These are phyloP conservation scores for Trichogramma evanescens DNA, from an alignment of 2,888 invertebrate species.

Conservation along the genomic window DNA sequence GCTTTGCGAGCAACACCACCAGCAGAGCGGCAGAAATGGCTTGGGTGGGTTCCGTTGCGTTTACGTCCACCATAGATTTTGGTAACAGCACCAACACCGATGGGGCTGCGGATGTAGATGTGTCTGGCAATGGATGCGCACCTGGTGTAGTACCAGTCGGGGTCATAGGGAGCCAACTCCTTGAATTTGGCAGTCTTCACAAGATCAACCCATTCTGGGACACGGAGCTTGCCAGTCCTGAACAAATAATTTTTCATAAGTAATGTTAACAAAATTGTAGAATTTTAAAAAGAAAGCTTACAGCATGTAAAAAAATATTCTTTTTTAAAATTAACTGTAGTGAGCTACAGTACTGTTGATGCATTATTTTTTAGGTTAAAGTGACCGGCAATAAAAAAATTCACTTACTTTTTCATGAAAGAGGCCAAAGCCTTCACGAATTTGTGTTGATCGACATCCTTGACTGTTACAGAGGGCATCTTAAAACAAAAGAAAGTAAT, in stretches of 20 bases:
- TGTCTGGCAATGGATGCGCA: slow-evolving; percentile 92
- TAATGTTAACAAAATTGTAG: no score
- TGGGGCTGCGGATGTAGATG: slow-evolving; percentile 89
- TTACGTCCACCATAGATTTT: slow-evolving; percentile 96
- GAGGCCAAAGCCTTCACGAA: slow-evolving; percentile 93
- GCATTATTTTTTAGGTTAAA: slow-evolving; percentile 1
- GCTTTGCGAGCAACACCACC: slow-evolving; percentile 87
- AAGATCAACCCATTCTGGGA: slow-evolving; percentile 96
- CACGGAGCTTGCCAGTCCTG: slow-evolving; percentile 89
- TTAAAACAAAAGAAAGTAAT: slow-evolving; percentile 43
- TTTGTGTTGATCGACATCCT: slow-evolving; percentile 98
- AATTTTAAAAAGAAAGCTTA: no score
- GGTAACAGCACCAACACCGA: slow-evolving; percentile 91
- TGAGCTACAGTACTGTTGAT: slow-evolving; percentile 10
- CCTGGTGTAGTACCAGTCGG: slow-evolving; percentile 95
- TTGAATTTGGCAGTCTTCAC: slow-evolving; percentile 94
- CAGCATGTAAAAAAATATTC: no score
- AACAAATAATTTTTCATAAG: slow-evolving; percentile 23
- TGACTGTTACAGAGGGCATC: slow-evolving; percentile 92
- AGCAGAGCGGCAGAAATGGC: slow-evolving; percentile 89
- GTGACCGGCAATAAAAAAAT: neutral
- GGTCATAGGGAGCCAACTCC: slow-evolving; percentile 95
- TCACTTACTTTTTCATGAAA: slow-evolving; percentile 93
- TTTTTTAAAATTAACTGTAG: no score
- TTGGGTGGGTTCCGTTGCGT: slow-evolving; percentile 92